A percentile compares a stretch with the other conserved stretches of the same genome.
Evolutionary conservation across 2,113 vertebrate species (phyloP).

Genomic region (Macrotus californicus): DNA sequence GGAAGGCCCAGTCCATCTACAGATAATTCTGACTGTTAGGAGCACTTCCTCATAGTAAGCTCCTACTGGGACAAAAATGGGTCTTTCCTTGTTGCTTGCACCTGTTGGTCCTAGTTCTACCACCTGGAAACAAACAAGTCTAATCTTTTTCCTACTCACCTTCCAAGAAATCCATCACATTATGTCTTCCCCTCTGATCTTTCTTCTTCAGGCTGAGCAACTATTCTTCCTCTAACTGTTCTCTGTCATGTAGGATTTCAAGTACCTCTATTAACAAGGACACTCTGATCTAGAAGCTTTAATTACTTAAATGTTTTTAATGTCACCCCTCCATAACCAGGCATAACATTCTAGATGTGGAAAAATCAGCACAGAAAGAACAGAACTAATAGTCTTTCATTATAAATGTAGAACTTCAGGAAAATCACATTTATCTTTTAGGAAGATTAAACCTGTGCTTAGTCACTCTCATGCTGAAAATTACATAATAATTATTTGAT

Average conservation of each 20-base stretch:
- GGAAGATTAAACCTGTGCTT: neutral
- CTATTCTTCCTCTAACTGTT: neutral
- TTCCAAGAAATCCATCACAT: neutral
- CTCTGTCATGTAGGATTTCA: neutral
- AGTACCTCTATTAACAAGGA: neutral
- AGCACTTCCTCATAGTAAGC: neutral
- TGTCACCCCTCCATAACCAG: neutral
- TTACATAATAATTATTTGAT: neutral
- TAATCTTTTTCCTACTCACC: neutral
- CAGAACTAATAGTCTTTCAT: neutral
- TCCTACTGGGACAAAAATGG: neutral
- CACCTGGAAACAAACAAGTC: neutral
- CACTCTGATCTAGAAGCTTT: neutral
- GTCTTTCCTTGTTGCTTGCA: neutral
- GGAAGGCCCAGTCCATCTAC: neutral
- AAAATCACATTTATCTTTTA: neutral
- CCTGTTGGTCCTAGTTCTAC: neutral
- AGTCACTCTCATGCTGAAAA: neutral
- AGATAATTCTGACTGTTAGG: neutral
- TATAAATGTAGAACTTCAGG: neutral
- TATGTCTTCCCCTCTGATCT: neutral
- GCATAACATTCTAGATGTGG: neutral
- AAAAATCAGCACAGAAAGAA: constrained; percentile 19
- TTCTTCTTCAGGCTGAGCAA: neutral
- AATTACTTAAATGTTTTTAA: neutral